Evolutionary conservation across 1,140 invertebrate genomes (phyloP).

Genomic region (Oreohelix idahoensis): DNA sequence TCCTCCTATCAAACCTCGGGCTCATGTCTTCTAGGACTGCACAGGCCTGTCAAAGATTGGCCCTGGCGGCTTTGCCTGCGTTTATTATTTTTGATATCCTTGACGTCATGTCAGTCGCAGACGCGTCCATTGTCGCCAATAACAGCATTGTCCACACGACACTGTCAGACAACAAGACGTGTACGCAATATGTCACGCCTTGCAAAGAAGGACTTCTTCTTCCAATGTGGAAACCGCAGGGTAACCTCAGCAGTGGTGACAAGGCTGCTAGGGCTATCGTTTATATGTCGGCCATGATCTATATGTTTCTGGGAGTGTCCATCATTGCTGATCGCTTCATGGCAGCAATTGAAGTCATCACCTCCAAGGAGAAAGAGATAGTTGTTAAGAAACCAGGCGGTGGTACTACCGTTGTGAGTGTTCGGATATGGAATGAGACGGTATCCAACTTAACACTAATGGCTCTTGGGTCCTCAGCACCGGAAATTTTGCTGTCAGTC

Average conservation of each 20-base stretch:
- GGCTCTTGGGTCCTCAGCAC: conserved; percentile 99
- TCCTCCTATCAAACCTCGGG: neutral
- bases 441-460: conserved; percentile 99
- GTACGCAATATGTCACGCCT: conserved; percentile 44
- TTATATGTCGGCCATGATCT: conserved; percentile 91
- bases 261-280: conserved; percentile 85
- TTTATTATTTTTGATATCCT: conserved; percentile 19
- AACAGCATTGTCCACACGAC: neutral
- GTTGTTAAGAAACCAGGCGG: conserved; percentile 85
- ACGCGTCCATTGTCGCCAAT: conserved; percentile 4
- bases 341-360: conserved; percentile 99
- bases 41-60: neutral
- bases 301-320: conserved; percentile 98
- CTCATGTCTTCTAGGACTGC: neutral
- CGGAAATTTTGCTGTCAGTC: conserved; percentile 90
- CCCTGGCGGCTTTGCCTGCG: neutral
- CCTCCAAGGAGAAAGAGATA: conserved; percentile 94
- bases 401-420: conserved; percentile 88
- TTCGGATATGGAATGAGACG: conserved; percentile 90
- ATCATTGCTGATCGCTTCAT: conserved; percentile 99
- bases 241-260: conserved; percentile 80
- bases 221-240: conserved; percentile 79
- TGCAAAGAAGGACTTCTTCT: conserved; percentile 70
- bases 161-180: conserved; percentile 20
- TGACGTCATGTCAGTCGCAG: conserved; percentile 29